Evolutionary conservation across 2,113 vertebrate genomes (phyloP).

Genomic region (Callipepla californica): DNA sequence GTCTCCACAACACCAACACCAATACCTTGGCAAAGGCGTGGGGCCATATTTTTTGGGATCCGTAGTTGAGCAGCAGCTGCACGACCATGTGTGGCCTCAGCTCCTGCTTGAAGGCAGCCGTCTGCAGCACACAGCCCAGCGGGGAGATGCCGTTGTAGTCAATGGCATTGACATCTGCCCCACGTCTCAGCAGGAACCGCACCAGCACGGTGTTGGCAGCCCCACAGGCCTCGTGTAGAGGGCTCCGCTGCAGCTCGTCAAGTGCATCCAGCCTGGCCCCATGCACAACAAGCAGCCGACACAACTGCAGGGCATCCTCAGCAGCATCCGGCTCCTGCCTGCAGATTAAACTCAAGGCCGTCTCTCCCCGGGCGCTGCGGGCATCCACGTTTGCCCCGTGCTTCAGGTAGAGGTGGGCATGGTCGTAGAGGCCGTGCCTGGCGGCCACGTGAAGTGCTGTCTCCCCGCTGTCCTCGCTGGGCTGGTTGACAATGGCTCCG

Average conservation of each 20-base stretch:
- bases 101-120: not conserved
- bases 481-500: slow-evolving; percentile 65
- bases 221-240: slow-evolving; percentile 80
- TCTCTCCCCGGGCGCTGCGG: slow-evolving; percentile 63
- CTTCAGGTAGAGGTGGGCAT: slow-evolving; percentile 77
- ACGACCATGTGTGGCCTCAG: slow-evolving; percentile 44
- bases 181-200: slow-evolving; percentile 66
- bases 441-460: slow-evolving; percentile 78
- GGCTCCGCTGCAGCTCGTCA: slow-evolving; percentile 75
- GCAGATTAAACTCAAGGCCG: slow-evolving; percentile 74
- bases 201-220: slow-evolving; percentile 61
- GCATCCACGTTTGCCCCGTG: slow-evolving; percentile 51
- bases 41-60: slow-evolving; percentile 80
- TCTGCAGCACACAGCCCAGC: slow-evolving; percentile 69
- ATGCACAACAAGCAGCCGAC: slow-evolving; percentile 63
- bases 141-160: slow-evolving; percentile 80
- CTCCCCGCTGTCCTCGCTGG: slow-evolving; percentile 60
- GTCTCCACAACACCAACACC: rapidly evolving
- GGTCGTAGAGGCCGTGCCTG: slow-evolving; percentile 65
- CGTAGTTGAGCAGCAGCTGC: slow-evolving; percentile 80
- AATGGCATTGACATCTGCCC: slow-evolving; percentile 75
- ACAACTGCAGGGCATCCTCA: slow-evolving; percentile 51
- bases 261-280: slow-evolving; percentile 46
- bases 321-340: rapidly evolving
- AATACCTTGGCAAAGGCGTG: slow-evolving; percentile 77